Conservation (phyloP, 2,113 vertebrate genomes). For the Elgaria multicarinata region DNA sequence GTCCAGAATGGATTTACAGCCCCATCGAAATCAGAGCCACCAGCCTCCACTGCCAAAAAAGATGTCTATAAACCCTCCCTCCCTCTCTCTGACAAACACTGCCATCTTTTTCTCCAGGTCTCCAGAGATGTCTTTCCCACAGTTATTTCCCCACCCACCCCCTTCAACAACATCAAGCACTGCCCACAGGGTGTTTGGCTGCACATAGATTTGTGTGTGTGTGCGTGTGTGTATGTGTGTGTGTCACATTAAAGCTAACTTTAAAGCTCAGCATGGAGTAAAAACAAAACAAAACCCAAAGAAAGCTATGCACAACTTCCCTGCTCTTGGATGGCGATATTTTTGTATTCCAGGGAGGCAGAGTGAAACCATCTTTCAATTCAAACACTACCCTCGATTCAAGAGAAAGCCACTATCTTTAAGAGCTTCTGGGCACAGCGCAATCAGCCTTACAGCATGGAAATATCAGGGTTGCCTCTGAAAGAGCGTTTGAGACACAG, state of each 20-base stretch:
- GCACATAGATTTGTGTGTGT: not conserved
- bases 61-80: not conserved
- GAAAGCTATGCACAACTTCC: not conserved
- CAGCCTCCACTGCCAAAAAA: not conserved
- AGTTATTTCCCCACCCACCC: too few relatives aligned
- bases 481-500: not conserved
- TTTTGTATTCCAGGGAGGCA: not conserved
- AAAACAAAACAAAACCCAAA: not conserved
- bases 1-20: too few relatives aligned
- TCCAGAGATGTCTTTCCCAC: not conserved
- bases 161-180: rapidly evolving
- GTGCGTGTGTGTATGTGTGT: too few relatives aligned
- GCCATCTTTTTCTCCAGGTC: not conserved
- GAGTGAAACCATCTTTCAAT: not conserved
- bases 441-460: not conserved
- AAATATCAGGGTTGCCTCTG: not conserved
- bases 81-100: not conserved
- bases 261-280: not conserved
- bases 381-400: not conserved
- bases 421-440: not conserved
- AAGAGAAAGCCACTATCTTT: not conserved
- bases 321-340: not conserved
- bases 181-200: not conserved
- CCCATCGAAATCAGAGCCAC: too few relatives aligned
- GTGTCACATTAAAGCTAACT: not conserved